These are phyloP conservation scores for Cladopsammia gracilis DNA, from an alignment of 64 coral and sea anemone species.

Conservation along the genomic window DNA sequence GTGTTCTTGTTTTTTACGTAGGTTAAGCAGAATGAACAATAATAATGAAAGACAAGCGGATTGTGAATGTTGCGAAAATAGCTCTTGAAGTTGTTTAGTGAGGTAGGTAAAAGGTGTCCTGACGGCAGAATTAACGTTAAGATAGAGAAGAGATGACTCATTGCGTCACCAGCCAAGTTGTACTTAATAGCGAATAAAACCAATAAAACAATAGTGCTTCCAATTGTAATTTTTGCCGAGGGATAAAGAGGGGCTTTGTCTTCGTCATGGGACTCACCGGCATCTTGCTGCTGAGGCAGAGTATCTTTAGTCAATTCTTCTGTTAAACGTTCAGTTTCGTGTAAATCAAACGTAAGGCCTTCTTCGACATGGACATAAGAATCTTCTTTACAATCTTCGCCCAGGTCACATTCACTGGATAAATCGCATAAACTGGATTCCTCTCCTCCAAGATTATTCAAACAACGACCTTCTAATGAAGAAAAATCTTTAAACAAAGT, in stretches of 20 bases:
- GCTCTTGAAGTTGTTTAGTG: constrained; percentile 41
- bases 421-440: not conserved
- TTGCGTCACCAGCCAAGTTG: not conserved
- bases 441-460: not conserved
- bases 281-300: not conserved
- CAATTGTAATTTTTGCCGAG: not conserved
- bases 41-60: constrained; percentile 49
- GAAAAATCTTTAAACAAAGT: not conserved
- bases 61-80: constrained; percentile 36
- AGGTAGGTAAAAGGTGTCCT: not conserved
- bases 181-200: not conserved
- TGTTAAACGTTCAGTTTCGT: not conserved
- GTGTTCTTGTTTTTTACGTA: not conserved
- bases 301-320: not conserved
- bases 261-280: not conserved
- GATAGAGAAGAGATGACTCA: not conserved
- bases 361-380: not conserved
- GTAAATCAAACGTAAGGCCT: not conserved
- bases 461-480: not conserved
- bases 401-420: not conserved
- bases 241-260: not conserved
- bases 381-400: not conserved
- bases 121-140: not conserved
- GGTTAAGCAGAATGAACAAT: constrained; percentile 44
- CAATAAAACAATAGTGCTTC: not conserved